A percentile compares a stretch with the other conserved stretches of the same genome.
Evolutionary conservation across 2,797 vertebrate genomes (phyloP).

Genomic region (Scolopax bukidnonensis): DNA sequence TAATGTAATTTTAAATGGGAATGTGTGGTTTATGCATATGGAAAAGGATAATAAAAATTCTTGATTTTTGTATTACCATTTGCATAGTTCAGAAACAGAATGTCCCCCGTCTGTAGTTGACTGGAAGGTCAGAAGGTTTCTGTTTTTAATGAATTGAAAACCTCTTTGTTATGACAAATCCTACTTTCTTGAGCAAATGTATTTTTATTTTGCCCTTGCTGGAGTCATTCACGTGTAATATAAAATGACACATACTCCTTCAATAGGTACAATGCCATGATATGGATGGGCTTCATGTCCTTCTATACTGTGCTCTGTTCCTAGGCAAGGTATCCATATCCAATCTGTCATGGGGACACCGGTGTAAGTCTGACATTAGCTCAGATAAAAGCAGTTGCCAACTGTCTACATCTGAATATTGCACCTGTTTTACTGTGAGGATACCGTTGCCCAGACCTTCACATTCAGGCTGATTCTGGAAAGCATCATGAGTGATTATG

Average conservation of each 20-base stretch:
- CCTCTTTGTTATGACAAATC: slow-evolving; percentile 43
- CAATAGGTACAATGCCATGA: not conserved
- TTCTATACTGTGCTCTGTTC: not conserved
- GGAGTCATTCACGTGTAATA: not conserved
- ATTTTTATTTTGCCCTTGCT: slow-evolving; percentile 45
- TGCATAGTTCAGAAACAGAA: slow-evolving; percentile 55
- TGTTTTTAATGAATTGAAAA: slow-evolving; percentile 43
- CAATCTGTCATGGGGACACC: rapidly evolving
- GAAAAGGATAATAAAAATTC: slow-evolving; percentile 54
- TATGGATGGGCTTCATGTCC: not conserved
- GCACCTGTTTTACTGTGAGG: not conserved
- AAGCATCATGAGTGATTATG: rapidly evolving
- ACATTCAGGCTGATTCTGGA: not conserved
- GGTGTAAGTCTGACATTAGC: not conserved
- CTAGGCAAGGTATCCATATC: rapidly evolving
- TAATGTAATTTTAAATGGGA: slow-evolving; percentile 14
- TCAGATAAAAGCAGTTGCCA: not conserved
- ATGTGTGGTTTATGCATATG: slow-evolving; percentile 56
- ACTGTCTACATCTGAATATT: not conserved
- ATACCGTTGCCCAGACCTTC: not conserved
- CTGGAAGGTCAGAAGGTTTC: slow-evolving; percentile 43
- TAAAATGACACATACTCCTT: not conserved
- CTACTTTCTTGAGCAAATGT: not conserved
- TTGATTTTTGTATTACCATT: slow-evolving; percentile 23
- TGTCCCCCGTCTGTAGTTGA: not conserved